phyloP scores from a whole-genome alignment of 2,888 invertebrate genomes.

The Drosophila lacicola region DNA sequence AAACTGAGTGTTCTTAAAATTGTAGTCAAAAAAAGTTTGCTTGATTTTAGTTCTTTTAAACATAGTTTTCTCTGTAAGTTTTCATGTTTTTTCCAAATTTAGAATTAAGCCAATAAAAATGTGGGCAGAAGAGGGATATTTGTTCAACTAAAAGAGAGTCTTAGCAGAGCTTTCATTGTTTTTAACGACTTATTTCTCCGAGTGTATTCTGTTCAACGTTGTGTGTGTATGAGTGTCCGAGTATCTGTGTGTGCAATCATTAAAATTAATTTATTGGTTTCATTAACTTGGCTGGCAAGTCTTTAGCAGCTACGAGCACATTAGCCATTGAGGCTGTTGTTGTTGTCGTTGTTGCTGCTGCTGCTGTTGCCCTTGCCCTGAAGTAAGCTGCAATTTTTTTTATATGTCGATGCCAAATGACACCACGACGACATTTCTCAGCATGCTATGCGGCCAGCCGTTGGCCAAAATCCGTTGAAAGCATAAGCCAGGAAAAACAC shows the following conservation, averaged over 20 bases:
- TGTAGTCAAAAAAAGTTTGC: too few relatives aligned
- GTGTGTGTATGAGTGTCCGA: constrained; percentile 39
- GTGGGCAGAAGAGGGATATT: too few relatives aligned
- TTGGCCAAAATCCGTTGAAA: constrained; percentile 74
- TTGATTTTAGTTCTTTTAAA: too few relatives aligned
- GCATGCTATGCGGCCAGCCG: constrained; percentile 58
- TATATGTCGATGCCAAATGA: constrained; percentile 68
- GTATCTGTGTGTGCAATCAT: constrained; percentile 69
- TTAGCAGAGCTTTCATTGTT: too few relatives aligned
- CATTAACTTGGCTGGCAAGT: constrained; percentile 78
- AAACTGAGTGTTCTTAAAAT: too few relatives aligned
- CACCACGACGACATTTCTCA: constrained; percentile 68
- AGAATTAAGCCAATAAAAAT: too few relatives aligned
- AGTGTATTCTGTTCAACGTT: constrained; percentile 5
- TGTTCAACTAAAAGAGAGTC: too few relatives aligned
- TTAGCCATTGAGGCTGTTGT: constrained; percentile 51
- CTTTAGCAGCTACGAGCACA: constrained; percentile 67
- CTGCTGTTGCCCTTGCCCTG: constrained; percentile 14
- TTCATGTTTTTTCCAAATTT: too few relatives aligned
- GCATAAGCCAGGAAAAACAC: constrained; percentile 67
- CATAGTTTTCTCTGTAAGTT: too few relatives aligned
- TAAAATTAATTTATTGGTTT: constrained; percentile 83
- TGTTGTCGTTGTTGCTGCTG: not conserved
- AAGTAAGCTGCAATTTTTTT: constrained; percentile 56
- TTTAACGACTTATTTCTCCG: not conserved